Conservation (phyloP, 2,113 vertebrate species). For the Menura novaehollandiae region DNA sequence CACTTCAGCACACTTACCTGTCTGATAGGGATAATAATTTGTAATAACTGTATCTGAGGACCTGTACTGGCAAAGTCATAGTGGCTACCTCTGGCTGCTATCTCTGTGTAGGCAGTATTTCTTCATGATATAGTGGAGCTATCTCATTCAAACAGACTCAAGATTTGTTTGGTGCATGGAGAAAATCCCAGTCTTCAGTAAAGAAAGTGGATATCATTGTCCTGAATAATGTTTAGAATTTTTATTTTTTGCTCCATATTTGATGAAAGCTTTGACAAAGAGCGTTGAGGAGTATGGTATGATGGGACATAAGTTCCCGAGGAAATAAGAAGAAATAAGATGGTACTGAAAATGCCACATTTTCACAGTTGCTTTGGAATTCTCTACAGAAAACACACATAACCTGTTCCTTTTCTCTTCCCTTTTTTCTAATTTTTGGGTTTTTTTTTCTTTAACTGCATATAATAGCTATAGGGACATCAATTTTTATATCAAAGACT, state of each 20-base stretch:
- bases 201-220: neutral
- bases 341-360: neutral
- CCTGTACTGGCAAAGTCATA: neutral
- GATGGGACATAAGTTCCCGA: neutral
- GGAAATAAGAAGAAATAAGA: neutral
- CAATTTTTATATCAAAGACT: neutral
- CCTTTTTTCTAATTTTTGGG: neutral
- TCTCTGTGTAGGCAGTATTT: neutral
- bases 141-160: neutral
- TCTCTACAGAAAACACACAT: neutral
- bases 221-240: neutral
- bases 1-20: neutral
- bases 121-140: neutral
- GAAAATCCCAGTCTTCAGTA: neutral
- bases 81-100: neutral
- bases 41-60: neutral
- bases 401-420: neutral
- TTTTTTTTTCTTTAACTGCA: neutral
- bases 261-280: neutral
- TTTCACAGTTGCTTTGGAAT: neutral
- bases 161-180: neutral
- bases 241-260: neutral
- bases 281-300: neutral
- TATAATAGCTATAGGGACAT: neutral
- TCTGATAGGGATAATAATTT: neutral